phyloP scores from a whole-genome alignment of 37 sponge, comb jelly and placozoan species.

The Petrosia ficiformis region DNA sequence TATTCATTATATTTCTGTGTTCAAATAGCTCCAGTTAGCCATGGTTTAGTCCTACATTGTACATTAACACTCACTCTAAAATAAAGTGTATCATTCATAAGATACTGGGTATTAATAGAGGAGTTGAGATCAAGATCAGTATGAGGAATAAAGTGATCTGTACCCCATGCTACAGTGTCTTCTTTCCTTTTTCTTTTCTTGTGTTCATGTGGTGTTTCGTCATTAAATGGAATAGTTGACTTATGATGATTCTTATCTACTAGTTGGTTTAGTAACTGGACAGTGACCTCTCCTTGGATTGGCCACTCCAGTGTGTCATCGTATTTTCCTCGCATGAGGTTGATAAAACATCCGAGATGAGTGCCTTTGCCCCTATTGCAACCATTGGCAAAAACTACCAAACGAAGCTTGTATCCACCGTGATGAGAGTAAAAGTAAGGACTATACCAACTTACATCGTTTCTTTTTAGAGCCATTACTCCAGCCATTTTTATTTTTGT shows the following conservation, averaged over 20 bases:
- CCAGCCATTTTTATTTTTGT: too few species aligned
- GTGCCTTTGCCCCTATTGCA: neutral
- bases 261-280: neutral
- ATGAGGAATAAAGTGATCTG: neutral
- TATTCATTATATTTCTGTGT: neutral
- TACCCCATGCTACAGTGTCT: neutral
- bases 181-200: neutral
- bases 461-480: too few species aligned
- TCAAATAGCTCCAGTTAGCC: neutral
- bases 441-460: neutral
- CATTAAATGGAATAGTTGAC: neutral
- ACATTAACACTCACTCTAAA: neutral
- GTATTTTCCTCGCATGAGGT: neutral
- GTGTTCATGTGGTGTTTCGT: neutral
- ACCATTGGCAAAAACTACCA: neutral
- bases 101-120: neutral
- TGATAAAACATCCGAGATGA: neutral
- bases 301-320: slow-evolving; percentile 1
- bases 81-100: slow-evolving; percentile 16
- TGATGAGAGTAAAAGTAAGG: neutral
- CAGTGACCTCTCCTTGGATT: neutral
- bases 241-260: neutral
- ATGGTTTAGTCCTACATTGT: neutral
- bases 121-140: neutral
- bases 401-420: neutral